phyloP scores from a whole-genome alignment of 2,797 vertebrate genomes.

The Melanotaenia trifasciata region DNA sequence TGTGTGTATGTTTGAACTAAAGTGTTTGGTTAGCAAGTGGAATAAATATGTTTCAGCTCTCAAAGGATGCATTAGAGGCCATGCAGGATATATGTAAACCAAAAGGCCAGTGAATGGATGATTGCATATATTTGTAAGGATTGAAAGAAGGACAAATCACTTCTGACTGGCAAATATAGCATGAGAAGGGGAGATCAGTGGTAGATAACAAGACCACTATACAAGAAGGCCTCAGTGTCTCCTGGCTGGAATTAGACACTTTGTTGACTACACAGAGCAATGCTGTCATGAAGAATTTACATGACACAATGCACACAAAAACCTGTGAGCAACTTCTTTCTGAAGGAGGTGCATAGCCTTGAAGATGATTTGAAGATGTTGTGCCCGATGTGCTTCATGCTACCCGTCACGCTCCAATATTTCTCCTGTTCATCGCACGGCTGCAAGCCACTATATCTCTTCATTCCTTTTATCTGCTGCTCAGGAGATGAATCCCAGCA shows the following conservation, averaged over 20 bases:
- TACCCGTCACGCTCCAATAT: conserved; percentile 69
- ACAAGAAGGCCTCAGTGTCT: conserved; percentile 3
- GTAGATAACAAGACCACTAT: neutral
- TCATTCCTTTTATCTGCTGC: conserved; percentile 65
- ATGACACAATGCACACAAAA: conserved; percentile 20
- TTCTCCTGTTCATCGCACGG: conserved; percentile 31
- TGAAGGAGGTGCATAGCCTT: conserved; percentile 41
- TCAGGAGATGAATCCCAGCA: conserved; percentile 69
- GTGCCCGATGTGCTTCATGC: conserved; percentile 42
- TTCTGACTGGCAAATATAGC: neutral
- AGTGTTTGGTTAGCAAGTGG: neutral
- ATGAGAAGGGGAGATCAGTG: neutral
- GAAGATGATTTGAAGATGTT: conserved; percentile 59
- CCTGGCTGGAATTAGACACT: conserved; percentile 47
- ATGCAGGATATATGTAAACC: neutral
- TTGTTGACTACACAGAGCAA: conserved; percentile 40
- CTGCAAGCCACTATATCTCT: conserved; percentile 58
- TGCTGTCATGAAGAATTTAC: conserved; percentile 56
- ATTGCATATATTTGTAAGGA: conserved; percentile 20
- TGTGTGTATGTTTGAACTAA: neutral
- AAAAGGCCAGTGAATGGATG: conserved; percentile 6
- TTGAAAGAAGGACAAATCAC: neutral
- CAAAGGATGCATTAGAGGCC: conserved; percentile 20
- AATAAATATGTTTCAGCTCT: conserved; percentile 34
- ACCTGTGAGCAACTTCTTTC: conserved; percentile 32